Percentiles rank a stretch among this genome's conserved stretches.
These are phyloP conservation scores for Calameuta filiformis DNA, from an alignment of 2,888 invertebrate genomes.

Conservation along the genomic window DNA sequence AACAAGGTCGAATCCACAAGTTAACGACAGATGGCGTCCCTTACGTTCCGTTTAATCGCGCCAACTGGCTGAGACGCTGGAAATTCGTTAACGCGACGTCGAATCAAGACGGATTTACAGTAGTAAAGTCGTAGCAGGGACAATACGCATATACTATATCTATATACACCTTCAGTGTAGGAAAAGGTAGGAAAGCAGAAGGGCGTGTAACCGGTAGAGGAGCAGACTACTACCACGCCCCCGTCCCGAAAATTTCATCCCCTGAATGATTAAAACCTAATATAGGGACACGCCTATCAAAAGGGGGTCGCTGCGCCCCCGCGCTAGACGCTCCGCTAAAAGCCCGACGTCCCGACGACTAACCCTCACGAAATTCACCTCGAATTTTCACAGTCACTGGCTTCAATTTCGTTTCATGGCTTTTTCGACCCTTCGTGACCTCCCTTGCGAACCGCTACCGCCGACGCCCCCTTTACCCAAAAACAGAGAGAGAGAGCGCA, in stretches of 20 bases:
- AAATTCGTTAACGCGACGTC: too few species aligned
- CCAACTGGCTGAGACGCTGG: too few species aligned
- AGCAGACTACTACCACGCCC: conserved; percentile 65
- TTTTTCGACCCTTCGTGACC: conserved; percentile 1
- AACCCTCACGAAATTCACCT: conserved; percentile 39
- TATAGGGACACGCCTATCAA: conserved; percentile 63
- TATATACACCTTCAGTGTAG: background rate
- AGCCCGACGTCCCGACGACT: conserved; percentile 21
- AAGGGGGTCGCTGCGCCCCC: conserved; percentile 22
- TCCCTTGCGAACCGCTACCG: conserved; percentile 1
- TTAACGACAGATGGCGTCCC: too few species aligned
- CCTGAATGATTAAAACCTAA: conserved; percentile 66
- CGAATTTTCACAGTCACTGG: conserved; percentile 57
- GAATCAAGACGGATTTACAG: too few species aligned
- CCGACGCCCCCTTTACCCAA: conserved; percentile 3
- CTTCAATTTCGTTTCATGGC: conserved; percentile 49
- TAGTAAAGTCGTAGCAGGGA: too few species aligned
- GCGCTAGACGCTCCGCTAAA: conserved; percentile 24
- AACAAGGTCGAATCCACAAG: too few species aligned
- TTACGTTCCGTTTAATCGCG: too few species aligned
- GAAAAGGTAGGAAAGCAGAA: conserved; percentile 52
- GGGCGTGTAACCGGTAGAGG: conserved; percentile 62
- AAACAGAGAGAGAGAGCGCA: conserved; percentile 14
- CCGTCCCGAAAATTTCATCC: conserved; percentile 62
- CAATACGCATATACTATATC: too few species aligned